Conservation (phyloP, 2,113 vertebrate genomes). For the Tringa solitaria region DNA sequence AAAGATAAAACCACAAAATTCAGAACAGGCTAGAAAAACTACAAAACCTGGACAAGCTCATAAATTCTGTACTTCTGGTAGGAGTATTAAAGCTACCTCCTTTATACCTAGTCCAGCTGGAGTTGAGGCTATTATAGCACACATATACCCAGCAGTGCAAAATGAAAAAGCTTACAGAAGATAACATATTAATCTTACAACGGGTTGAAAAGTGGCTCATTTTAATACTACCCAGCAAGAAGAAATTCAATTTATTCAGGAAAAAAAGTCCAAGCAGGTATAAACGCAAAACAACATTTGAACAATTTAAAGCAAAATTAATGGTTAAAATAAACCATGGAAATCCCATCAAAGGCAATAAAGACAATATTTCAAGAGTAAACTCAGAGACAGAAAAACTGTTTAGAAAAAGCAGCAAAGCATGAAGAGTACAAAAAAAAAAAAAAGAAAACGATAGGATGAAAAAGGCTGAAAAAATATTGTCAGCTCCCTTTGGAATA, state of each 20-base stretch:
- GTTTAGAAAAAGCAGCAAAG: not conserved
- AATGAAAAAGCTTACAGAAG: not conserved
- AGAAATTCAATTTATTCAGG: not conserved
- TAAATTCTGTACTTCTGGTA: not conserved
- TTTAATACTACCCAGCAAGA: not conserved
- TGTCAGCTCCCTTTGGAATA: not conserved
- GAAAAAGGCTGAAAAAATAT: not conserved
- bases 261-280: not conserved
- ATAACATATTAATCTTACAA: not conserved
- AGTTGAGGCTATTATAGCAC: not conserved
- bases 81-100: not conserved
- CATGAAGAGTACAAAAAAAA: not conserved
- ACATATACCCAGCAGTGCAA: not conserved
- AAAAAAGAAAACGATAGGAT: not conserved
- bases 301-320: slow-evolving; percentile 9
- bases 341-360: slow-evolving; percentile 17
- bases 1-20: not conserved
- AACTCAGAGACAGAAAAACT: not conserved
- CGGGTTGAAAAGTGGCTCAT: not conserved
- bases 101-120: not conserved
- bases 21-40: not conserved
- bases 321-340: slow-evolving; percentile 27
- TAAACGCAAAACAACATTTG: not conserved
- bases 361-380: not conserved
- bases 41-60: not conserved